A percentile compares a stretch with the other conserved stretches of the same genome.
phyloP scores from a whole-genome alignment of 1,140 invertebrate species.

The Galleria mellonella region DNA sequence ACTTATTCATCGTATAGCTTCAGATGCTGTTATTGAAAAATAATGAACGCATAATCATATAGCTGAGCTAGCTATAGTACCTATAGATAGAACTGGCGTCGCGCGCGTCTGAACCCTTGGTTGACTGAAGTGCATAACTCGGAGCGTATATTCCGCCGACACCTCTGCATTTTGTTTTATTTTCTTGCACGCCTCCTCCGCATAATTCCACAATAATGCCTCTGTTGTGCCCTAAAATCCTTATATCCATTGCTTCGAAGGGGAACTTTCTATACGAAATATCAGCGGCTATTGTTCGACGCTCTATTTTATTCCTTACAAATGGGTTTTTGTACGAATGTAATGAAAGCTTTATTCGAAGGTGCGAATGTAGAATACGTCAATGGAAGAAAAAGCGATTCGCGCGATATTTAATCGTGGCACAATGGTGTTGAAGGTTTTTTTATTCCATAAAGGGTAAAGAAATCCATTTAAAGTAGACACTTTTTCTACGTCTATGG shows the following conservation, averaged over 20 bases:
- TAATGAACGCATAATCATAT: too few species aligned
- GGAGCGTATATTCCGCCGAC: conserved; percentile 46
- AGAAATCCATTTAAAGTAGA: too few species aligned
- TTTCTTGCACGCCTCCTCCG: conserved; percentile 57
- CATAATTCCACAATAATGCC: conserved; percentile 61
- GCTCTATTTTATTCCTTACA: conserved; percentile 56
- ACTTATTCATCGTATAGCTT: too few species aligned
- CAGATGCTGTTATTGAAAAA: too few species aligned
- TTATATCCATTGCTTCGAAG: conserved; percentile 30
- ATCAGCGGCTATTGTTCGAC: conserved; percentile 57
- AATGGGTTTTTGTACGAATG: conserved; percentile 53
- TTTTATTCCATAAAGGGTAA: too few species aligned
- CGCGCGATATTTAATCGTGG: conserved; percentile 21
- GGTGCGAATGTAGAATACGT: conserved; percentile 52
- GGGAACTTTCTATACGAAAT: conserved; percentile 59
- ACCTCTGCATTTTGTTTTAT: conserved; percentile 66
- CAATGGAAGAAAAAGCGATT: conserved; percentile 41
- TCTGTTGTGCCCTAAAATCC: conserved; percentile 54
- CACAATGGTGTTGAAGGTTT: conserved; percentile 3
- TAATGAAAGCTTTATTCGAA: conserved; percentile 67
- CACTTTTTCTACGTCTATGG: too few species aligned
- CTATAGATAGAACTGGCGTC: too few species aligned
- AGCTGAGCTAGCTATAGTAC: too few species aligned
- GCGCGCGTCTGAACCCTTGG: conserved; percentile 22
- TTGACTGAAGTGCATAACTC: conserved; percentile 50